phyloP scores from a whole-genome alignment of 2,797 vertebrate species.

The Microctenopoma lineatum region DNA sequence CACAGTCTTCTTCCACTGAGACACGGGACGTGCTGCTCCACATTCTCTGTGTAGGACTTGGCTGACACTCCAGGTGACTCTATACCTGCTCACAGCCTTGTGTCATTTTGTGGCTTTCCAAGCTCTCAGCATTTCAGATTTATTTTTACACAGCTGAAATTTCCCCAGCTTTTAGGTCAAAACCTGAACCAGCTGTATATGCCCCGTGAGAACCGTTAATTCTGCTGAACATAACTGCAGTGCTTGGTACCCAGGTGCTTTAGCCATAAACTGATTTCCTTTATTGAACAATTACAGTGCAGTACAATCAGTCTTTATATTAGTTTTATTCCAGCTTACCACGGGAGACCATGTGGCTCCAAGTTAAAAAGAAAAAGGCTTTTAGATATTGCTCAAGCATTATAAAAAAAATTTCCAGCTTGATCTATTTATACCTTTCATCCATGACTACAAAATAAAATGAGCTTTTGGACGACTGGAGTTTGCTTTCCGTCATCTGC shows the following conservation, averaged over 20 bases:
- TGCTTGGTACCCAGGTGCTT: not conserved
- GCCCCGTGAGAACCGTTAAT: not conserved
- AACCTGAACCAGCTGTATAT: not conserved
- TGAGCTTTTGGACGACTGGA: not conserved
- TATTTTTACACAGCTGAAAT: constrained; percentile 27
- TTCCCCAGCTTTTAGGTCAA: constrained; percentile 3
- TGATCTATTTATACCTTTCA: not conserved
- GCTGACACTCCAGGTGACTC: constrained; percentile 58
- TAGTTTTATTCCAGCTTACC: no score
- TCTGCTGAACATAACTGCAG: not conserved
- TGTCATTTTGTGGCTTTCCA: constrained; percentile 45
- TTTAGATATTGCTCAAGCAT: not conserved
- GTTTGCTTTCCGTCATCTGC: constrained; percentile 16
- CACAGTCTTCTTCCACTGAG: constrained; percentile 16
- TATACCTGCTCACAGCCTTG: constrained; percentile 59
- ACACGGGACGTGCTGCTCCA: constrained; percentile 35
- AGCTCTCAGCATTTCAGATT: constrained; percentile 29
- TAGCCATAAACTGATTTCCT: constrained; percentile 5
- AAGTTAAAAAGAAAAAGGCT: not conserved
- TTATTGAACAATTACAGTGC: not conserved
- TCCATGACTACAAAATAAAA: not conserved
- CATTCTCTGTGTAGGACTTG: not conserved
- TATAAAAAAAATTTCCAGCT: not conserved
- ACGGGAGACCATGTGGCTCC: no score
- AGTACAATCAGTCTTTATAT: not conserved